Percentiles rank a stretch among this genome's conserved stretches.
Conservation (phyloP, 92 coral and sea anemone genomes). For the Palythoa grandiflora region DNA sequence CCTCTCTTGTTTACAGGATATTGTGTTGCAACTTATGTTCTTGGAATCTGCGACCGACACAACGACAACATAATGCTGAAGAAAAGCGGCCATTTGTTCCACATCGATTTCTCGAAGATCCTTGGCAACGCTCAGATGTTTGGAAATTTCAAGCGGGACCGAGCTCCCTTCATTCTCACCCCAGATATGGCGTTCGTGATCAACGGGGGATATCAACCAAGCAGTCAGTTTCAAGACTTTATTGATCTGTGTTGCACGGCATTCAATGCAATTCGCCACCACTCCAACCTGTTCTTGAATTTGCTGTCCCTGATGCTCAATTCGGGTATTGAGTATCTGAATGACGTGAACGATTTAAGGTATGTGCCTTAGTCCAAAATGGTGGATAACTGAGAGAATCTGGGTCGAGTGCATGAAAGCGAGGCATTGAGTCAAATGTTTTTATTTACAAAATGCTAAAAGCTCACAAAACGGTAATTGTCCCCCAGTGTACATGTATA, state of each 20-base stretch:
- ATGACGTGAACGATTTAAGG: slow-evolving; percentile 80
- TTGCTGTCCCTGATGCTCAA: slow-evolving; percentile 93
- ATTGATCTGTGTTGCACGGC: slow-evolving; percentile 97
- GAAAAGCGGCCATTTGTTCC: slow-evolving; percentile 95
- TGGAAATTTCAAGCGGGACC: slow-evolving; percentile 96
- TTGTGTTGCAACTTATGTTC: slow-evolving; percentile 97
- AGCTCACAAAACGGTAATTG: too few relatives aligned
- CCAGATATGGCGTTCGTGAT: slow-evolving; percentile 99
- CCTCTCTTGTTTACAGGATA: slow-evolving; percentile 58
- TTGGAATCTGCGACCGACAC: slow-evolving; percentile 99
- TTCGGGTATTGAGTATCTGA: slow-evolving; percentile 90
- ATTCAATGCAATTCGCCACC: slow-evolving; percentile 94
- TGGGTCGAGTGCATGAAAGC: too few relatives aligned
- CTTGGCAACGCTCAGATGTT: slow-evolving; percentile 99
- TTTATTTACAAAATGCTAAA: too few relatives aligned
- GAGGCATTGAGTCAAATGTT: too few relatives aligned
- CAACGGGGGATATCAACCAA: slow-evolving; percentile 97
- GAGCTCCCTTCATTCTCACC: slow-evolving; percentile 98
- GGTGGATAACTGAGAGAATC: too few relatives aligned
- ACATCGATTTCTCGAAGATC: slow-evolving; percentile 98
- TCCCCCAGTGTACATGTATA: too few relatives aligned
- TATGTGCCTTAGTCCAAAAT: background rate
- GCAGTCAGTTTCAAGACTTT: slow-evolving; percentile 96
- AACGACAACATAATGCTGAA: slow-evolving; percentile 99
- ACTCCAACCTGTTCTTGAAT: slow-evolving; percentile 88